phyloP scores from a whole-genome alignment of 2,888 invertebrate genomes.

The Tryphoninae sp. region DNA sequence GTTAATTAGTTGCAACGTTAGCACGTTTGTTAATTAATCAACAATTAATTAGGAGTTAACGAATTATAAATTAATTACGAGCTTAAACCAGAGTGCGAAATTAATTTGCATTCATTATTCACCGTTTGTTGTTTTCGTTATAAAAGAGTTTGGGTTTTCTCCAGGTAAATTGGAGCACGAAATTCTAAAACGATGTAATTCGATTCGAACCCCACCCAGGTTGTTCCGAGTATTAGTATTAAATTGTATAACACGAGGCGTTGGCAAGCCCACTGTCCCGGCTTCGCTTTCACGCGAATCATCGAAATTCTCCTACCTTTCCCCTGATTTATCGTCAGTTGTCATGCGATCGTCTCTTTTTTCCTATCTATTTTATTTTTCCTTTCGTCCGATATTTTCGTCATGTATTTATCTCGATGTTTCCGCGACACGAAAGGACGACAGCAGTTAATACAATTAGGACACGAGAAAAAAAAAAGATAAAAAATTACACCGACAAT shows the following conservation, averaged over 20 bases:
- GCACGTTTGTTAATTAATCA: too few relatives aligned
- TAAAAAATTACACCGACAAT: not conserved
- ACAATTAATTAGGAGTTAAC: too few relatives aligned
- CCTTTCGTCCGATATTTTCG: not conserved
- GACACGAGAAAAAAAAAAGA: not conserved
- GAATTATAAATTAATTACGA: too few relatives aligned
- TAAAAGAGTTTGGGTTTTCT: not conserved
- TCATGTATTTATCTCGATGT: conserved; percentile 20
- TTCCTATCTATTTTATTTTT: not conserved
- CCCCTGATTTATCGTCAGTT: conserved; percentile 40
- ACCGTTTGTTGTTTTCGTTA: not conserved
- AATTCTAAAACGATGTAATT: conserved; percentile 15
- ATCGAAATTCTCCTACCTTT: conserved; percentile 28
- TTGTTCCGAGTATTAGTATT: conserved; percentile 19
- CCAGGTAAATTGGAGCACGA: conserved; percentile 16
- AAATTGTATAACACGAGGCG: conserved; percentile 36
- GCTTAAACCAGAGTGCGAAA: too few relatives aligned
- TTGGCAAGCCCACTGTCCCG: conserved; percentile 5
- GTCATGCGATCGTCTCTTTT: conserved; percentile 38
- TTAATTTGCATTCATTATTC: not conserved
- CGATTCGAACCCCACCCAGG: conserved; percentile 11
- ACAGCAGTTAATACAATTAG: conserved; percentile 19
- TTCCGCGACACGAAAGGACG: conserved; percentile 10
- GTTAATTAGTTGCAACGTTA: too few relatives aligned
- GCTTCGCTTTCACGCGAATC: conserved; percentile 39